Conservation (phyloP, 2,113 vertebrate species). For the Hylia prasina region DNA sequence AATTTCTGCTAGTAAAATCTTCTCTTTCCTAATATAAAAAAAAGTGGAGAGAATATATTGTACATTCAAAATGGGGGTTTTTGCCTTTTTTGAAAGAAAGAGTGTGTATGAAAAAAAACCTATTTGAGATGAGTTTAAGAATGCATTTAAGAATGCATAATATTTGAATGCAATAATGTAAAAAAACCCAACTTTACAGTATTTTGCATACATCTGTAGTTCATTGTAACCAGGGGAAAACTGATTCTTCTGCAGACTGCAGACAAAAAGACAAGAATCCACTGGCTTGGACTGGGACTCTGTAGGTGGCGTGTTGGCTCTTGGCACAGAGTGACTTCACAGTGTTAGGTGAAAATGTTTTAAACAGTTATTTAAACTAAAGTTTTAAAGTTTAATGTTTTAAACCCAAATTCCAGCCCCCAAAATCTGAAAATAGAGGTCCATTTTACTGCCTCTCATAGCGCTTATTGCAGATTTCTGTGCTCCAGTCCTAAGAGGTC, state of each 20-base stretch:
- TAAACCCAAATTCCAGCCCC: neutral
- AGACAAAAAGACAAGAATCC: neutral
- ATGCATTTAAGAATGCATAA: too few species aligned
- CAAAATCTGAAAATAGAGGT: neutral
- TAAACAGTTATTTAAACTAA: neutral
- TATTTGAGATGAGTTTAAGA: neutral
- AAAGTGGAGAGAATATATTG: neutral
- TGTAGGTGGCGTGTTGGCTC: neutral
- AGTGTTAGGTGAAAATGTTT: neutral
- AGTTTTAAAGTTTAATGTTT: fast-evolving
- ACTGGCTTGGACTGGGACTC: neutral
- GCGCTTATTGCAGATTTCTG: neutral
- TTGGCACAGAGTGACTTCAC: neutral
- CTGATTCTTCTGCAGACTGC: neutral
- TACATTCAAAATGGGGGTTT: neutral
- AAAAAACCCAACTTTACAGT: neutral
- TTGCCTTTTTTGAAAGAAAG: neutral
- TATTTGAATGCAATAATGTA: neutral
- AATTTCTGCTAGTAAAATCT: neutral
- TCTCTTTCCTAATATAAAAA: neutral
- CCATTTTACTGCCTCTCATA: neutral
- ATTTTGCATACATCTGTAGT: neutral
- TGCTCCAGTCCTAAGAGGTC: neutral
- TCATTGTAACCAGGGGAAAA: neutral
- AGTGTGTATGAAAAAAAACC: neutral